Evolutionary conservation across 2,113 vertebrate genomes (phyloP).

Genomic region (Dicentrarchus labrax): DNA sequence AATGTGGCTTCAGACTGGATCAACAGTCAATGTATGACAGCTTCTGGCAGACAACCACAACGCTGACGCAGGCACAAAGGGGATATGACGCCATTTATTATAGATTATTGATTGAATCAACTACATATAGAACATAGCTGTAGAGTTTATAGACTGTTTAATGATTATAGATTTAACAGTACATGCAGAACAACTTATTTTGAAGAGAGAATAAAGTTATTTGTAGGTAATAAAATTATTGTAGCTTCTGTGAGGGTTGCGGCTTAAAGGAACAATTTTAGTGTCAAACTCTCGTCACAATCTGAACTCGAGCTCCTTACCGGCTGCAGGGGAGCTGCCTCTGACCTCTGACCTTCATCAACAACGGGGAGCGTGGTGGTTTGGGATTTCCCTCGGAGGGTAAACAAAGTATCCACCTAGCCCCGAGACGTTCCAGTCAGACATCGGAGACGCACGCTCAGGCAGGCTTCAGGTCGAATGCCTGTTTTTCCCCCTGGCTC

Average conservation of each 20-base stretch:
- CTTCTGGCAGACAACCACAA: too few relatives aligned
- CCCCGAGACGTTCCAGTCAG: neutral
- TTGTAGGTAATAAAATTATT: too few relatives aligned
- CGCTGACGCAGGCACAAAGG: too few relatives aligned
- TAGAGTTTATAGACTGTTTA: too few relatives aligned
- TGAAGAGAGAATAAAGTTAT: too few relatives aligned
- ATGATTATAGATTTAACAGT: too few relatives aligned
- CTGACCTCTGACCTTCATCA: conserved; percentile 24
- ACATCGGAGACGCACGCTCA: neutral
- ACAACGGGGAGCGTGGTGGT: neutral
- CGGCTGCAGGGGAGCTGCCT: neutral
- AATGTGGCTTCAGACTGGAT: too few relatives aligned
- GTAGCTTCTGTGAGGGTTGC: neutral
- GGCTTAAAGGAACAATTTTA: neutral
- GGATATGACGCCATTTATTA: too few relatives aligned
- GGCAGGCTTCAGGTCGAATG: neutral
- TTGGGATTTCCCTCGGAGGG: conserved; percentile 33
- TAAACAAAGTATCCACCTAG: conserved; percentile 8
- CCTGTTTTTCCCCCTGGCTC: neutral
- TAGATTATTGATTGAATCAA: too few relatives aligned
- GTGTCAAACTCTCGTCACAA: neutral
- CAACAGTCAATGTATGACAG: too few relatives aligned
- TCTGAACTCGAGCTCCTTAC: neutral
- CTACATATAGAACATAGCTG: too few relatives aligned
- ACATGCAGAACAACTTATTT: too few relatives aligned